These are phyloP conservation scores for Petrolisthes manimaculis DNA, from an alignment of 2,888 invertebrate species.

Conservation along the genomic window DNA sequence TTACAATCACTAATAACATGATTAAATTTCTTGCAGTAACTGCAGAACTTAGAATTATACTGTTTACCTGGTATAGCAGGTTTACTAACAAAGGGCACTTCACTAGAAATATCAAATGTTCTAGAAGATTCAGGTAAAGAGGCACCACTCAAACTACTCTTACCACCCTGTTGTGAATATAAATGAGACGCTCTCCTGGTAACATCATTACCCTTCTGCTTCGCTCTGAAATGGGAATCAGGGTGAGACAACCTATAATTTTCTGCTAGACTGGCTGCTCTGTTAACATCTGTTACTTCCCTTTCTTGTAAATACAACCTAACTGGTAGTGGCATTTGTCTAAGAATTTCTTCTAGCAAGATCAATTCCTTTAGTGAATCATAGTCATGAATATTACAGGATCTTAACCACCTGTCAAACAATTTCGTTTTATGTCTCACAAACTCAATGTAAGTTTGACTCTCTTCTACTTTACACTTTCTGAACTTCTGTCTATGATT, in stretches of 20 bases:
- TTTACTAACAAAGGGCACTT: neutral
- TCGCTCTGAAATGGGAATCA: too few relatives aligned
- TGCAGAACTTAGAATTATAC: neutral
- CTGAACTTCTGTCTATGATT: too few relatives aligned
- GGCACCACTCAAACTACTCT: neutral
- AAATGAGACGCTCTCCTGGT: too few relatives aligned
- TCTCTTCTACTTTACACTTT: too few relatives aligned
- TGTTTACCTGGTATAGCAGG: neutral
- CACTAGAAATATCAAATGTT: neutral
- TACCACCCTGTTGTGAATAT: neutral
- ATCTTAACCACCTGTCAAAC: slow-evolving; percentile 7
- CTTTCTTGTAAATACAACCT: neutral
- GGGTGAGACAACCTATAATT: neutral
- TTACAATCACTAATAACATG: neutral
- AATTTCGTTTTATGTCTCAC: neutral
- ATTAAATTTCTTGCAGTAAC: neutral
- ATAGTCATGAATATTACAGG: neutral
- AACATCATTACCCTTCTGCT: too few relatives aligned
- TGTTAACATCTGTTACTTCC: neutral
- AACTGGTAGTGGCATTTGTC: neutral
- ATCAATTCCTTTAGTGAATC: neutral
- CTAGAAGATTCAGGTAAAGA: neutral
- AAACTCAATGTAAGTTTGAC: too few relatives aligned
- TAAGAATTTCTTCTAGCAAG: neutral
- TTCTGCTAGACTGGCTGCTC: neutral